Base-by-base conservation (phyloP, 2,797 vertebrate genomes). In the Amniataba percoides region DNA sequence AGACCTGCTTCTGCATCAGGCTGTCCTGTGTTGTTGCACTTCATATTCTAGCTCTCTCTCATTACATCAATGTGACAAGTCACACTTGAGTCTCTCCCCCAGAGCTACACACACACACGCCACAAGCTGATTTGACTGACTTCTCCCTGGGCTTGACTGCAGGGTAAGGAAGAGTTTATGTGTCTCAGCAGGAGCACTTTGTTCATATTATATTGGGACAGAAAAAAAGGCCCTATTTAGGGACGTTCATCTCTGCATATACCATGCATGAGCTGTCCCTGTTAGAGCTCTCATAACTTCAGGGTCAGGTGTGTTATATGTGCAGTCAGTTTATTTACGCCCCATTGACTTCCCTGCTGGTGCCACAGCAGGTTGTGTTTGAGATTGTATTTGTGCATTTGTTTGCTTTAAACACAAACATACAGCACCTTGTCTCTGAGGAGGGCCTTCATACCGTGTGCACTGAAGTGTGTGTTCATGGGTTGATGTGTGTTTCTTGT, bases 331-430 rank as follows among this genome's bases (percentile, higher is more conserved):
- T 85, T 25, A 65, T 82, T 79, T 64, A 63, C 67, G 74, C 60
- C 74, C 53, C 69, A 70, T 82, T 84, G 76, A 76, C 77, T 56
- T 61, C 59, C 18, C 64, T 40, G 13, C 76, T 27, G 59, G 63
- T 67, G 31, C 73, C 76, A 58, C 80, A 74, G 48, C 53, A 67
- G 68, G 65, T 56, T 71, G 21, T 75, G 56, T 86, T 59, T 72
- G 34, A 63, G 52, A 61, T 61, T 67, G 53, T 57, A 63, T 73
- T 65, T 64, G 59, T 70, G 69, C 55, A 39, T 82, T 74, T 61
- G 53, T 89, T 69, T 86, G 65, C 69, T 71, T 60, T 60, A 23
- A 77, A 83, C 81, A 78, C 71, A 81, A 74, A 77, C 71, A 75
- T 75, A 78, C 58, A 74, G 12, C 34, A n/a, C 23, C 4, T 11